Evolutionary conservation across 2,888 invertebrate genomes (phyloP).

Genomic region (Zelleria hepariella): DNA sequence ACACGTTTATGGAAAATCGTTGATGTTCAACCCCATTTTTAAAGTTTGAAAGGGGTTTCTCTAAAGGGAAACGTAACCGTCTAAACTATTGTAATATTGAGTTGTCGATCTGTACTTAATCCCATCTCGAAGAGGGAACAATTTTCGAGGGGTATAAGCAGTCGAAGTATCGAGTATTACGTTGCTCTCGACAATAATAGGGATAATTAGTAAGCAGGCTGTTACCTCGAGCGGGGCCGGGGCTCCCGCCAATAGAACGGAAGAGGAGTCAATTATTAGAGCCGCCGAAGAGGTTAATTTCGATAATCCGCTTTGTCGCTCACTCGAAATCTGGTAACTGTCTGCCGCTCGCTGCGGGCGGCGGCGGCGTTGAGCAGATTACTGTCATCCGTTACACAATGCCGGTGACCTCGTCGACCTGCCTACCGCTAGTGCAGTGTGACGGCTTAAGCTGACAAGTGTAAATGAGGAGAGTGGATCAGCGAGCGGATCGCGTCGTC

Average conservation of each 20-base stretch:
- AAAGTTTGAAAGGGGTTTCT: not conserved
- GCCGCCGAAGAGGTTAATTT: slow-evolving; percentile 60
- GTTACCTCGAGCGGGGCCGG: slow-evolving; percentile 7
- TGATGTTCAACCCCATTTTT: not conserved
- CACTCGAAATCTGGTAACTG: slow-evolving; percentile 31
- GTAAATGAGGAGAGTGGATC: slow-evolving; percentile 34
- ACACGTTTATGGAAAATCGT: not conserved
- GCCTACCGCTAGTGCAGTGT: not conserved
- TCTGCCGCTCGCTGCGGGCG: slow-evolving; percentile 14
- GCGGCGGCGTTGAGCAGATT: slow-evolving; percentile 10
- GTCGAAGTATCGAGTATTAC: not conserved
- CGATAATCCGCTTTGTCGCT: slow-evolving; percentile 57
- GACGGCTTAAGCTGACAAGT: slow-evolving; percentile 9
- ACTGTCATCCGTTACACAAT: slow-evolving; percentile 11
- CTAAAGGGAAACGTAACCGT: not conserved
- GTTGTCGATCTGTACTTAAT: slow-evolving; percentile 11
- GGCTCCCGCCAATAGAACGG: slow-evolving; percentile 38
- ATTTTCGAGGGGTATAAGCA: slow-evolving; percentile 11
- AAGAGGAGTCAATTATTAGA: slow-evolving; percentile 49
- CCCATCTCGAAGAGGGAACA: slow-evolving; percentile 16
- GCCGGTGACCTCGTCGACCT: not conserved
- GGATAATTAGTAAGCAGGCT: slow-evolving; percentile 15
- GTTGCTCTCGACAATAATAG: slow-evolving; percentile 9
- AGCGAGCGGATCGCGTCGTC: slow-evolving; percentile 26
- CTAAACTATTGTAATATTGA: slow-evolving; percentile 2